These are phyloP conservation scores for Hormaphis cornu DNA, from an alignment of 1,140 invertebrate genomes.

Conservation along the genomic window DNA sequence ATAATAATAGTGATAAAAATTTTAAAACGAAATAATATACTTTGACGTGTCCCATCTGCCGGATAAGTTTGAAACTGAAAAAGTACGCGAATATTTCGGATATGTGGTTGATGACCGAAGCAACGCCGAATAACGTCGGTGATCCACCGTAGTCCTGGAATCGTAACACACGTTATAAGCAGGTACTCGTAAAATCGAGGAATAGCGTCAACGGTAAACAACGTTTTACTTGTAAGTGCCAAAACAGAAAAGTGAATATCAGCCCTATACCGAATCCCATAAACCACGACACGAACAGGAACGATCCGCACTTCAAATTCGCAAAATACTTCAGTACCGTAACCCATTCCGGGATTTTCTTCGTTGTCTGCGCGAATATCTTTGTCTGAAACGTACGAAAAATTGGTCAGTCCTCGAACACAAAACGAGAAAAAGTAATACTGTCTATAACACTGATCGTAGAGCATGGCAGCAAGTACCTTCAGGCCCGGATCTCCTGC, in stretches of 20 bases:
- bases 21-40: conserved; percentile 43
- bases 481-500: neutral
- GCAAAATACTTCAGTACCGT: conserved; percentile 82
- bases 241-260: conserved; percentile 98
- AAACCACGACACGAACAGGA: conserved; percentile 94
- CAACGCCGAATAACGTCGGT: conserved; percentile 93
- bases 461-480: neutral
- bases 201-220: too few relatives aligned
- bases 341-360: conserved; percentile 85
- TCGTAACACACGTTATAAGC: conserved; percentile 9
- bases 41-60: conserved; percentile 88
- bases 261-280: conserved; percentile 99
- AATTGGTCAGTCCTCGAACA: neutral
- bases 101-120: conserved; percentile 96
- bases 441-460: neutral
- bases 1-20: neutral
- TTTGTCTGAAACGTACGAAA: conserved; percentile 56
- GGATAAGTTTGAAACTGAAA: conserved; percentile 90
- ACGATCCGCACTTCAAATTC: conserved; percentile 81
- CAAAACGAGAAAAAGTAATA: too few relatives aligned
- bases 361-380: conserved; percentile 86
- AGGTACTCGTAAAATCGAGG: neutral
- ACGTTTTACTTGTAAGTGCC: conserved; percentile 70
- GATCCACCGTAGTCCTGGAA: conserved; percentile 85
- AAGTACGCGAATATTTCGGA: conserved; percentile 98